phyloP scores from a whole-genome alignment of 2,888 invertebrate genomes.

The Odontocolon sp. region DNA sequence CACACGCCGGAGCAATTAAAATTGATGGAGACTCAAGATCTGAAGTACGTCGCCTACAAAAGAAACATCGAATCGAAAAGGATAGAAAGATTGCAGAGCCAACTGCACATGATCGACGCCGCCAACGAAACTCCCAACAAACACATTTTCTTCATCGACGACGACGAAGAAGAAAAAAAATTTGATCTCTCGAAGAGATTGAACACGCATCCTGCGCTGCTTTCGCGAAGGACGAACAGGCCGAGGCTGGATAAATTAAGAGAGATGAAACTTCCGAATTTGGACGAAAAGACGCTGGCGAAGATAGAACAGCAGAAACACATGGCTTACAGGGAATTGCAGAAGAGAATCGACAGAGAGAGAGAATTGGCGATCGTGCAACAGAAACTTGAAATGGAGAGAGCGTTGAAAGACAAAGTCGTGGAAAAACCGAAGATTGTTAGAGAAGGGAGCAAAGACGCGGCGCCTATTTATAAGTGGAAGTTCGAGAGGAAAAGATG shows the following conservation, averaged over 20 bases:
- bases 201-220: constrained; percentile 88
- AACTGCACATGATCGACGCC: constrained; percentile 91
- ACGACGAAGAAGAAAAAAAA: constrained; percentile 83
- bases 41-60: constrained; percentile 94
- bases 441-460: constrained; percentile 84
- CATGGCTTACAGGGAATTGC: constrained; percentile 87
- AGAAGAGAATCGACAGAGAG: constrained; percentile 89
- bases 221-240: constrained; percentile 87
- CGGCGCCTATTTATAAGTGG: constrained; percentile 90
- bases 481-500: constrained; percentile 91
- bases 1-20: constrained; percentile 92
- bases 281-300: constrained; percentile 82
- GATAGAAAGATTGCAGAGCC: constrained; percentile 88
- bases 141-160: constrained; percentile 91
- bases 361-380: constrained; percentile 88
- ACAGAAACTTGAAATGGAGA: constrained; percentile 89
- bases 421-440: constrained; percentile 85
- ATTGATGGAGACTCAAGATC: constrained; percentile 95
- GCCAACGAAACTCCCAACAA: constrained; percentile 87
- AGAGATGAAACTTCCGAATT: constrained; percentile 83
- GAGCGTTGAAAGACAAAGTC: constrained; percentile 85
- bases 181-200: constrained; percentile 88
- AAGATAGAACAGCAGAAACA: constrained; percentile 84
- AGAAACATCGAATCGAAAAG: constrained; percentile 91
- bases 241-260: constrained; percentile 84